Evolutionary conservation across 1,140 invertebrate species (phyloP), one percentile per base, ranked within the genome.

Genomic region (Limonius californicus): DNA sequence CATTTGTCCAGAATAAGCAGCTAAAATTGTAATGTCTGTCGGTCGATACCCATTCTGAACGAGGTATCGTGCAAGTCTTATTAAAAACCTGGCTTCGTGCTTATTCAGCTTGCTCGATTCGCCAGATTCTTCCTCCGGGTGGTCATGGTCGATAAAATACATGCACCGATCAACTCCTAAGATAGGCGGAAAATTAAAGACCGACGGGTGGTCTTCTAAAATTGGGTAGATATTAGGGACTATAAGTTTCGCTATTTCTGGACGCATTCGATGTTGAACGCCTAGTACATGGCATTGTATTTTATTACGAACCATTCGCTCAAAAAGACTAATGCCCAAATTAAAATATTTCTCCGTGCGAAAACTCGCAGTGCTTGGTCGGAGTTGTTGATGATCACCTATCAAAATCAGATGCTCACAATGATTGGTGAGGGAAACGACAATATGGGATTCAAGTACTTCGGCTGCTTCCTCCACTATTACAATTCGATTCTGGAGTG

Each of bases 391-490:
- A 76, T 91, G 89, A 75, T 94, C 91, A 12, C 73, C 73, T 23
- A 75, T 74, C 35, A 74, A 93, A 61, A 95, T 92, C 0, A 94
- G 78, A 73, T 95, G 93, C 74, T 94, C 66, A 63, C 89, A 90
- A 45, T 80, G 67, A 23, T 81, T 73, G n/a, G 86, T 87, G 7
- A 95, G 76, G 21, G 88, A 84, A 9, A 87, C 82, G 0, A 92
- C 68, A 20, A 91, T 85, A 69, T 92, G 90, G 9, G 85, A 76
- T 71, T 94, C 92, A 21, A 92, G 76, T 8, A 92, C 87, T 81
- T 94, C 91, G 1, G 90, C 91, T 0, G 92, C 91, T 80, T 94
- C 92, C 77, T 94, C 91, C 12, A 94, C 85, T 30, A 94, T 83
- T 0, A 89, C 84, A 59, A 92, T 87, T 62, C 83, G 79, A 30